These are phyloP conservation scores for Notamacropus eugenii DNA, from an alignment of 2,797 vertebrate species.

Conservation along the genomic window DNA sequence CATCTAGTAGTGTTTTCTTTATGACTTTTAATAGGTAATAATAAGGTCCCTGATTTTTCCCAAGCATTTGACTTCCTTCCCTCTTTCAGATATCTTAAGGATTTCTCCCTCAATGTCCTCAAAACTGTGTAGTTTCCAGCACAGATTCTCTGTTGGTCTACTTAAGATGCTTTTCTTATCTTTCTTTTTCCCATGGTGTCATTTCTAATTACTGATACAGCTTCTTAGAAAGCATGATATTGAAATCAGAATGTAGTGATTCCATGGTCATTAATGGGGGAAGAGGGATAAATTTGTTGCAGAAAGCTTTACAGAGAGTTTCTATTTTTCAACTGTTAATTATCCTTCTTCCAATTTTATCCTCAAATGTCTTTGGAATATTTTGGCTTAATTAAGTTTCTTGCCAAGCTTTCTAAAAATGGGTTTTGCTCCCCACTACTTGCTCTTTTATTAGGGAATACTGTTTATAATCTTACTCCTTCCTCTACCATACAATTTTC, in stretches of 20 bases:
- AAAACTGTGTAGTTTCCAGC: neutral
- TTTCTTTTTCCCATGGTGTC: neutral
- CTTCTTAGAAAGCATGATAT: neutral
- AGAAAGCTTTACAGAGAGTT: neutral
- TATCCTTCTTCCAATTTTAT: neutral
- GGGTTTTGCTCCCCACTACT: neutral
- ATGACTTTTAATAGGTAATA: neutral
- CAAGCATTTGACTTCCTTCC: neutral
- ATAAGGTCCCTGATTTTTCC: neutral
- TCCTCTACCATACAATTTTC: neutral
- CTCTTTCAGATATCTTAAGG: neutral
- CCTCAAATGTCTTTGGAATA: neutral
- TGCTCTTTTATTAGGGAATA: neutral
- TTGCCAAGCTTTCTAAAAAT: neutral
- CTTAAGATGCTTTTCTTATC: neutral
- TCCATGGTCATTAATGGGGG: neutral
- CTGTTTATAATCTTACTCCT: neutral
- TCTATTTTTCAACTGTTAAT: neutral
- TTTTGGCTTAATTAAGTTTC: neutral
- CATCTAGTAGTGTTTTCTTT: neutral
- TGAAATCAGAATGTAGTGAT: neutral
- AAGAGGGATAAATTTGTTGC: neutral
- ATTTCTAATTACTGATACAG: neutral
- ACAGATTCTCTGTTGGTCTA: neutral
- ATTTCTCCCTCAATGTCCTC: neutral